phyloP scores from a whole-genome alignment of 2,888 invertebrate genomes.

The Tetragnatha montana region DNA sequence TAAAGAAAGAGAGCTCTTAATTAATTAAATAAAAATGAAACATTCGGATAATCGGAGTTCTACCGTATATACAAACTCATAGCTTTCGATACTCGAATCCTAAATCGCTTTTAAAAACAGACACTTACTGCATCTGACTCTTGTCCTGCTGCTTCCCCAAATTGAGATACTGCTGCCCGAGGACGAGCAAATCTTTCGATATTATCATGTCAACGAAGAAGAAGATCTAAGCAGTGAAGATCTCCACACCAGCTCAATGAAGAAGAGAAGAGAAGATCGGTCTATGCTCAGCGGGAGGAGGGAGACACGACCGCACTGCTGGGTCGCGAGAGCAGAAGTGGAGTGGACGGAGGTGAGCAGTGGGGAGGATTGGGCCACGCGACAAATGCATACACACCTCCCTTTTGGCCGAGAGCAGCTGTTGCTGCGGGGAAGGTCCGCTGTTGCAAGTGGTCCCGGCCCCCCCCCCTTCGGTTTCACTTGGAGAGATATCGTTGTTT shows the following conservation, averaged over 20 bases:
- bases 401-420: constrained; percentile 27
- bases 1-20: too few relatives aligned
- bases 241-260: neutral
- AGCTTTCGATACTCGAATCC: too few relatives aligned
- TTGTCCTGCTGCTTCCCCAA: constrained; percentile 19
- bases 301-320: neutral
- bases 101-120: too few relatives aligned
- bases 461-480: constrained; percentile 23
- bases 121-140: constrained; percentile 50
- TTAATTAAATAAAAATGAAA: too few relatives aligned
- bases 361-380: constrained; percentile 28
- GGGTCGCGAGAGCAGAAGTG: constrained; percentile 18
- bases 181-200: constrained; percentile 58
- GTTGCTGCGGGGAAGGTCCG: constrained; percentile 7
- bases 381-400: constrained; percentile 11
- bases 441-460: neutral
- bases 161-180: constrained; percentile 62
- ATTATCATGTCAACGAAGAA: constrained; percentile 47
- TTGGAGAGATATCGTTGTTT: constrained; percentile 7
- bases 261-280: neutral
- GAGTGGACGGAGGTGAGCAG: constrained; percentile 3
- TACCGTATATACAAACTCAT: too few relatives aligned
- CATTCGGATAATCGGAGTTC: too few relatives aligned
- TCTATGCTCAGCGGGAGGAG: neutral
- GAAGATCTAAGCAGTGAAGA: neutral